Base-by-base conservation (phyloP, 2,797 vertebrate genomes). In the Lacerta agilis region DNA sequence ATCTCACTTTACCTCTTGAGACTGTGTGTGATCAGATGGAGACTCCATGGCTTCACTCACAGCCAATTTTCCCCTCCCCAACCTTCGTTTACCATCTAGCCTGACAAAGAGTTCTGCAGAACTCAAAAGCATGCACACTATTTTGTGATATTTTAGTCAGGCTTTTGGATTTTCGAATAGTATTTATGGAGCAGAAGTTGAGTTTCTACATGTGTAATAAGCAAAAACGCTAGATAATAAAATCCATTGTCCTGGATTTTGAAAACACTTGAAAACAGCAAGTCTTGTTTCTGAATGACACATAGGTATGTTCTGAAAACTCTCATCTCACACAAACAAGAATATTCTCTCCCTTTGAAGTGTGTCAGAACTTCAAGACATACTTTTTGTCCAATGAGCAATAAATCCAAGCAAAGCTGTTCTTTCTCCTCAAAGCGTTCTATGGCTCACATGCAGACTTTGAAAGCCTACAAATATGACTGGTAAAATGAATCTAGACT, bases 381-480 rank as follows among this genome's bases (percentile, higher is more conserved):
- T 69, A 1, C 3, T 64, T 85, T 78, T 67, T n/a, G 23, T 71
- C 41, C 76, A 49, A 49, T 27, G 41, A 11, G 64, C 13, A 79
- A 15, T 61, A 38, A 29, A 77, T 77, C 58, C 61, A 66, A 45
- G 76, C 58, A 78, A 78, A 78, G 38, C 15, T 45, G 33, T 9
- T 8, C 58, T 64, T 17, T 86, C 36, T 86, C 41, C 33, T 64
- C 77, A 71, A 79, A 75, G 43, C 45, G 58, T 58, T 79, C 43
- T 79, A 49, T 71, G 64, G 61, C n/a, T 49, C 64, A 45, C 13
- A 18, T 67, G n/a, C 58, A 36, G 77, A 29, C 76, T 71, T 86
- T 71, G 77, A 38, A 45, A 86, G 55, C 71, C 66, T 67, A 86
- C 77, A 71, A 58, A 71, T 58, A 86, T 86, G 13, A 20, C 55